Evolutionary conservation across 2,797 vertebrate species (phyloP), one percentile per base, ranked within the genome.

Genomic region (Meda fulgida): DNA sequence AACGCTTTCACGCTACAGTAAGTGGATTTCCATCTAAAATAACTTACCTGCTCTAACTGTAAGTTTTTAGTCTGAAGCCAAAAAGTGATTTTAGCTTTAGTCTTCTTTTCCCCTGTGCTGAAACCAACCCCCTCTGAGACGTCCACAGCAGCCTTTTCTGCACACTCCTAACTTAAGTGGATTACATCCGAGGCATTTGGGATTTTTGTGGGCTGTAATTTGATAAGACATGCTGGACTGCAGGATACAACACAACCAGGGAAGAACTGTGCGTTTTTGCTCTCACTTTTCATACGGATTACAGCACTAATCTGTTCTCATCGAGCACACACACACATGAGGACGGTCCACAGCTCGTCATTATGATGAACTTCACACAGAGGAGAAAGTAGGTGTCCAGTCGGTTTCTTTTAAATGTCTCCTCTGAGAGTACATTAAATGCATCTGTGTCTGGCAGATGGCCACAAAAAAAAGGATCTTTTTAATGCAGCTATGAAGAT

Each of bases 371-470:
- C 92, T 93, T 88, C 91, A 92, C 91, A 90, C 87, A 90, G 87
- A 89, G 90, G 90, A 90, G 90, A 91, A 92, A 93, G 94, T 94
- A 93, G 94, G 94, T 94, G 92, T 90, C 84, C 86, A 18, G 9
- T 34, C 23, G 7, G 46, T 81, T 72, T 36, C 4, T n/a, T 60
- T 60, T 53, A 75, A 53, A 36, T 23, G 13, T 55, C 26, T 81
- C 18, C 7, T 23, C 13, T 21, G 51, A 53, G 3, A 83, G 36
- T 78, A 9, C 31, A 40, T 53, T 60, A 53, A 71, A 60, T 26
- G 66, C 21, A 65, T 29, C 69, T 43, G 48, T 21, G 73, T 76
- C 51, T 36, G 31, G 53, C 69, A 19, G n/a, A 46, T 34, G 29
- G 36, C 23, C 76, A 34, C 29, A 18, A n/a, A 26, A 51, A 38